Evolutionary conservation across 2,113 vertebrate species (phyloP).

Genomic region (Otis tarda): DNA sequence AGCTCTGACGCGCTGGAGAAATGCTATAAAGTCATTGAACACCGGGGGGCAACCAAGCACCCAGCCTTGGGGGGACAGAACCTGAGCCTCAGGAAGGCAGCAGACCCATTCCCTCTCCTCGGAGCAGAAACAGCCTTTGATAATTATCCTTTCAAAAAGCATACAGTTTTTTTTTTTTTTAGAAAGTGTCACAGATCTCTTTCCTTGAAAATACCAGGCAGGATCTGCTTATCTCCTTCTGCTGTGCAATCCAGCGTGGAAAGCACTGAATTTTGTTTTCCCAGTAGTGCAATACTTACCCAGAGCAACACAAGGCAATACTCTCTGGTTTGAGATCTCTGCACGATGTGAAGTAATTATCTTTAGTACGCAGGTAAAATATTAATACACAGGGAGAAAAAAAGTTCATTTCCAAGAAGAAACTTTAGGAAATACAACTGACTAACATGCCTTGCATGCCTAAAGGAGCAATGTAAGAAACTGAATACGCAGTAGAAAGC

Average conservation of each 20-base stretch:
- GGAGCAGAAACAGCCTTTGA: neutral
- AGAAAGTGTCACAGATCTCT: neutral
- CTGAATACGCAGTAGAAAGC: neutral
- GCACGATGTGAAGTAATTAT: neutral
- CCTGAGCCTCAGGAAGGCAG: fast-evolving
- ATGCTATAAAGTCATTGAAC: neutral
- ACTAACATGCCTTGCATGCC: neutral
- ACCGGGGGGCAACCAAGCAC: neutral
- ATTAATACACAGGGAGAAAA: neutral
- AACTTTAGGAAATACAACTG: neutral
- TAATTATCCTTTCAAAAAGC: neutral
- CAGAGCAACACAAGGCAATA: neutral
- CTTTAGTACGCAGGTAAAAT: neutral
- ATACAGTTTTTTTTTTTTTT: no score
- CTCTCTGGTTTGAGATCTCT: neutral
- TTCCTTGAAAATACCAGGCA: neutral
- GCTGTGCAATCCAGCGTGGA: neutral
- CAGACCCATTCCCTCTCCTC: neutral
- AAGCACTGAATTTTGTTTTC: neutral
- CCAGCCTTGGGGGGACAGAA: neutral
- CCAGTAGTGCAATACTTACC: neutral
- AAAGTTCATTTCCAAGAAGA: neutral
- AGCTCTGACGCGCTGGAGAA: neutral
- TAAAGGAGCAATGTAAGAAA: neutral
- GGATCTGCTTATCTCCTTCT: neutral